phyloP scores from a whole-genome alignment of 2,888 invertebrate species.

The Vesta saturnalis region DNA sequence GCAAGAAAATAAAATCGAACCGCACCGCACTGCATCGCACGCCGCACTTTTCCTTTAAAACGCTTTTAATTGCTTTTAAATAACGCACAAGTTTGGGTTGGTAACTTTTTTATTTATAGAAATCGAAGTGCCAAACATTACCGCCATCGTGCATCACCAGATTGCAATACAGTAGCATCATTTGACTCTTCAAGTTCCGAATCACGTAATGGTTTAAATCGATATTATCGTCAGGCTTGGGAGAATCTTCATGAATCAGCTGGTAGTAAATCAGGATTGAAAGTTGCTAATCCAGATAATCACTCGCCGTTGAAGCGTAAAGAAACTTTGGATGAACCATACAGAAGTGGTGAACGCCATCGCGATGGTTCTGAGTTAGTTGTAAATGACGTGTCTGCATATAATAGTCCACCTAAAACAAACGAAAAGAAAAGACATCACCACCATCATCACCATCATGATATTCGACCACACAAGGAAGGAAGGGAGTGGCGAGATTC shows the following conservation, averaged over 20 bases:
- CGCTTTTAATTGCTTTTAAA: constrained; percentile 8
- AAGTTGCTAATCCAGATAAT: constrained; percentile 52
- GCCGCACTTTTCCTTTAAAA: constrained; percentile 25
- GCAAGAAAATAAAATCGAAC: constrained; percentile 39
- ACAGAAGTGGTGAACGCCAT: constrained; percentile 59
- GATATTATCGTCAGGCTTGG: constrained; percentile 93
- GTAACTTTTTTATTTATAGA: constrained; percentile 61
- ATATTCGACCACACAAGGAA: constrained; percentile 66
- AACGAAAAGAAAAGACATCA: constrained; percentile 74
- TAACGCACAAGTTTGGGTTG: not conserved
- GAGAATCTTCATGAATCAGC: constrained; percentile 89
- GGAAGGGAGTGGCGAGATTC: constrained; percentile 67
- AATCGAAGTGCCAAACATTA: constrained; percentile 87
- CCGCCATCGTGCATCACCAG: constrained; percentile 87
- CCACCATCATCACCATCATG: constrained; percentile 81
- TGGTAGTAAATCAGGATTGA: constrained; percentile 58
- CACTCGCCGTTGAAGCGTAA: constrained; percentile 73
- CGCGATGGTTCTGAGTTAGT: constrained; percentile 81
- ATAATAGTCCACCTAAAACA: constrained; percentile 62
- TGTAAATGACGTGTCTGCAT: constrained; percentile 68
- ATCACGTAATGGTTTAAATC: constrained; percentile 81
- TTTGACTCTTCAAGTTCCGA: constrained; percentile 90
- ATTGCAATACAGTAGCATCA: constrained; percentile 91
- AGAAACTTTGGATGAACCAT: constrained; percentile 77
- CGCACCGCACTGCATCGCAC: constrained; percentile 49